Evolutionary conservation across 2,797 vertebrate species (phyloP).

Genomic region (Dryobates pubescens): DNA sequence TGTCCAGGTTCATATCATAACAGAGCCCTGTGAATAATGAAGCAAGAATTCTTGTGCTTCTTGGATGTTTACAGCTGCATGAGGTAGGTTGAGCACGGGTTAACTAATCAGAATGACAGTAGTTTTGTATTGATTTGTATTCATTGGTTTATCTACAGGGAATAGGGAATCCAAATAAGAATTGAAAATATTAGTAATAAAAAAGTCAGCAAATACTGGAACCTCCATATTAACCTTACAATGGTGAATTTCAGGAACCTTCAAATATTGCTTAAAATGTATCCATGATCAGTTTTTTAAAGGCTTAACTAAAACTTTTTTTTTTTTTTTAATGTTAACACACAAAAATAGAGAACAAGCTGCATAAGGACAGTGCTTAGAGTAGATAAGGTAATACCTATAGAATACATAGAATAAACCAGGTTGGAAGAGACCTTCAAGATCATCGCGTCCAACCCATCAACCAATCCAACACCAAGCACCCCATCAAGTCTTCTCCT

Average conservation of each 20-base stretch:
- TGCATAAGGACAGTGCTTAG: not conserved
- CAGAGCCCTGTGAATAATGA: not conserved
- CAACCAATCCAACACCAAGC: no score
- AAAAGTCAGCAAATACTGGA: not conserved
- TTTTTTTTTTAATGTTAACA: not conserved
- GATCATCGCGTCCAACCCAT: no score
- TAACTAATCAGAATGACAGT: not conserved
- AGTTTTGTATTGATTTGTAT: constrained; percentile 5
- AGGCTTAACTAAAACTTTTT: not conserved
- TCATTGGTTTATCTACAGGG: not conserved
- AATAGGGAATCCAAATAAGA: not conserved
- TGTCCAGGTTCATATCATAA: not conserved
- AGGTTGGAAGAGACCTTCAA: no score
- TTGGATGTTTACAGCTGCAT: not conserved
- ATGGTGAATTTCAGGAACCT: not conserved
- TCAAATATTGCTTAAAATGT: not conserved
- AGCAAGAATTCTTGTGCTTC: not conserved
- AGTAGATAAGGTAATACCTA: not conserved
- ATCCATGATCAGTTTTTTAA: not conserved
- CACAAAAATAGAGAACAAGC: not conserved
- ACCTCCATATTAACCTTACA: not conserved
- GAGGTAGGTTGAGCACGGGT: not conserved
- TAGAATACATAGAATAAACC: no score
- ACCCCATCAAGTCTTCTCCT: no score
- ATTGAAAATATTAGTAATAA: not conserved